Evolutionary conservation across 2,888 invertebrate species (phyloP).

Genomic region (Limnephilus lunatus): DNA sequence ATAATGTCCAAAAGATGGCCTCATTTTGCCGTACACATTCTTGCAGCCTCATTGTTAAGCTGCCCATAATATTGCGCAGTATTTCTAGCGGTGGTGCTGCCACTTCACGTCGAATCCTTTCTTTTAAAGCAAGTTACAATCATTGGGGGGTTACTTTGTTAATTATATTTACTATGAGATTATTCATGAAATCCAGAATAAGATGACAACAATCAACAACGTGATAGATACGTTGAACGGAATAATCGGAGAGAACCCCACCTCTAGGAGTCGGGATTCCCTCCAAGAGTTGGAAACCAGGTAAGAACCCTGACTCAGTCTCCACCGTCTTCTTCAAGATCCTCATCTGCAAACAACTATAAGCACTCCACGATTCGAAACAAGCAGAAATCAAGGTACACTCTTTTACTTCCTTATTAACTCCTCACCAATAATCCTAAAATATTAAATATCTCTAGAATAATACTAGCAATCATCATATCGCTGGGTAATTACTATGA

Average conservation of each 20-base stretch:
- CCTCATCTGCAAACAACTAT: slow-evolving; percentile 58
- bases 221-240: slow-evolving; percentile 92
- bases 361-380: slow-evolving; percentile 63
- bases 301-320: slow-evolving; percentile 57
- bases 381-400: slow-evolving; percentile 76
- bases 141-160: too few relatives aligned
- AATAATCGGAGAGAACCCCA: slow-evolving; percentile 86
- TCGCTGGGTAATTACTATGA: neutral
- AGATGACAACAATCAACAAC: slow-evolving; percentile 89
- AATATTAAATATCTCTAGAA: neutral
- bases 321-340: slow-evolving; percentile 68
- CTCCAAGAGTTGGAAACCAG: slow-evolving; percentile 61
- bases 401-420: neutral
- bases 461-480: neutral
- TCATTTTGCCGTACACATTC: too few relatives aligned
- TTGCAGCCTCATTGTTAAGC: too few relatives aligned
- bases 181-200: slow-evolving; percentile 87
- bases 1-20: too few relatives aligned
- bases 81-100: too few relatives aligned
- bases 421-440: neutral
- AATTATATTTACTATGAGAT: too few relatives aligned
- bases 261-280: slow-evolving; percentile 69
- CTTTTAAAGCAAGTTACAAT: too few relatives aligned
- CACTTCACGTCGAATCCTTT: too few relatives aligned
- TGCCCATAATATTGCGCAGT: too few relatives aligned